phyloP scores from a whole-genome alignment of 2,113 vertebrate species.

The Cyprinodon variegatus region DNA sequence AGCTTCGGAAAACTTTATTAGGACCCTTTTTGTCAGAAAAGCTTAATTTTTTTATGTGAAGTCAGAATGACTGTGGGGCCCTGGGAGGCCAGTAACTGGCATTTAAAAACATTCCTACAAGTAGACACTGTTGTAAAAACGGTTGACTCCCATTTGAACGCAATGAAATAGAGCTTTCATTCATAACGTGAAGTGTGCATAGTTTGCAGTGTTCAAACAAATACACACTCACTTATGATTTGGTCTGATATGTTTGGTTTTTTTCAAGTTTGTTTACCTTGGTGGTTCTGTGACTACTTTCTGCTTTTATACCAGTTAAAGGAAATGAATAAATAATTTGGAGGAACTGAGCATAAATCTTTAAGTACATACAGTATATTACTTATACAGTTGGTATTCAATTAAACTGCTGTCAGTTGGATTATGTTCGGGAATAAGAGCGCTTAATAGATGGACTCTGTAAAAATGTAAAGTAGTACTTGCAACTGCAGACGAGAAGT shows the following conservation, averaged over 20 bases:
- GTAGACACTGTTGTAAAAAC: slow-evolving; percentile 48
- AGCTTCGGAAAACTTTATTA: slow-evolving; percentile 30
- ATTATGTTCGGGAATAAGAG: slow-evolving; percentile 43
- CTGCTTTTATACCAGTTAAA: neutral
- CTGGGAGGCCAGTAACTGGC: slow-evolving; percentile 50
- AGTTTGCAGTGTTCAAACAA: slow-evolving; percentile 19
- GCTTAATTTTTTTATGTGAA: slow-evolving; percentile 53
- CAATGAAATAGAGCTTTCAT: slow-evolving; percentile 57
- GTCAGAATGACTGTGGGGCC: slow-evolving; percentile 29
- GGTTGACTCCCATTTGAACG: too few species aligned
- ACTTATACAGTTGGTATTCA: slow-evolving; percentile 25
- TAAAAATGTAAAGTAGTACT: slow-evolving; percentile 44
- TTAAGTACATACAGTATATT: neutral
- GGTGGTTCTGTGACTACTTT: neutral
- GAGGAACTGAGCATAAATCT: slow-evolving; percentile 29
- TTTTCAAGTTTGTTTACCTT: slow-evolving; percentile 5
- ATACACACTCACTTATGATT: neutral
- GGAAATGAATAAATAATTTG: neutral
- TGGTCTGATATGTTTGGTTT: neutral
- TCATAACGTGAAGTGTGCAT: slow-evolving; percentile 49
- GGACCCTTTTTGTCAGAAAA: slow-evolving; percentile 40
- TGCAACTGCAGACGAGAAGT: slow-evolving; percentile 19
- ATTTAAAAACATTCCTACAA: slow-evolving; percentile 62
- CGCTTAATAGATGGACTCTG: slow-evolving; percentile 46
- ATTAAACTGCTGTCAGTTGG: slow-evolving; percentile 39